Base-by-base conservation (phyloP, 2,113 vertebrate species). In the Tenrec ecaudatus region DNA sequence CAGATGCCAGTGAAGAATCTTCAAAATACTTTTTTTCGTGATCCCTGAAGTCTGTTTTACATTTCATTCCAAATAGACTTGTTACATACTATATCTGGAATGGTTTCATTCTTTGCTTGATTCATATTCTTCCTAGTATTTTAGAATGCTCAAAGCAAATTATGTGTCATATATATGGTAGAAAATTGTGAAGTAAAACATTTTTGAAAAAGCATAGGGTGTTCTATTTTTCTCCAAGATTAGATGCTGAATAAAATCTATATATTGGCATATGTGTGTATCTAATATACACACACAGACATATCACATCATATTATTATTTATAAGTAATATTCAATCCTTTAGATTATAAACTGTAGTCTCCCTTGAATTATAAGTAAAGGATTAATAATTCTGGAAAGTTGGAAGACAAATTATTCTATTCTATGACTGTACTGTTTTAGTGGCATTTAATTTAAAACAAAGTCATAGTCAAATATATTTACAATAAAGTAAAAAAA, bases 11-110 rank as follows among this genome's bases (percentile, higher is more conserved):
- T 27, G 17, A 77, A 47, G 33, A 75, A 53, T 76, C 38, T 82
- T 66, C n/a, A 62, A 64, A 47, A 68, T 76, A 64, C 8, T 85
- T 79, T 60, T 33, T 92, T 93, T 71, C 93, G 15, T 82, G 40
- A 88, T 62, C 36, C 7, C 10, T 47, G 25, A 36, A 23, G 23
- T 58, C 88, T 38, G 29, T 76, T 40, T 53, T 53, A 53, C 47
- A 5, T 12, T 53, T 53, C 22, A 66, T 38, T 0, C 6, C 38
- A 62, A 88, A 91, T 53, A 78, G 27, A 78, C 23, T 78, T 31
- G 17, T 1, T 60, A 73, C 69, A 64, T 77, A n/a, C 38, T 85
- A 19, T 3, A 36, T 25, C 91, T 53, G 10, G 17, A 66, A 68
- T 91, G 36, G 25, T n/a, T 86, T 73, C 12, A 71, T 78, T 82